Evolutionary conservation across 2,113 vertebrate species (phyloP).

Genomic region (Triplophysa tibetana): DNA sequence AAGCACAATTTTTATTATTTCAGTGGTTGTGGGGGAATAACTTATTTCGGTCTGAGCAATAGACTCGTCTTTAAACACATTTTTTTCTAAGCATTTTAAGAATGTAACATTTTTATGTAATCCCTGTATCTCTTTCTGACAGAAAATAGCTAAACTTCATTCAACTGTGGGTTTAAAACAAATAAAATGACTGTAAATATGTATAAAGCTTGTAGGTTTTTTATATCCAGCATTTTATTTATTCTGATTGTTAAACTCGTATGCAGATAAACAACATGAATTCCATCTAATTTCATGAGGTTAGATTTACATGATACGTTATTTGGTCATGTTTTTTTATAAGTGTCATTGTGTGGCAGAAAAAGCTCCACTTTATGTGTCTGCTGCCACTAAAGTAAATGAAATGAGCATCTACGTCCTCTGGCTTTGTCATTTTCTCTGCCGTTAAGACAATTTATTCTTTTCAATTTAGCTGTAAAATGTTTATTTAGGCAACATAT

Average conservation of each 20-base stretch:
- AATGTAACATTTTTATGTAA: conserved; percentile 45
- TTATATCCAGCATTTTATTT: background rate
- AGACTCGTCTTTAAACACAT: background rate
- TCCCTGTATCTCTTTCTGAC: conserved; percentile 25
- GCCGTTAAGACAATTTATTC: conserved; percentile 19
- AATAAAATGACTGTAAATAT: conserved; percentile 45
- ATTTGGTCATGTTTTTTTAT: background rate
- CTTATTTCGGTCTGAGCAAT: background rate
- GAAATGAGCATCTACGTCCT: background rate
- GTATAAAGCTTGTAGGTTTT: background rate
- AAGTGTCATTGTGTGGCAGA: background rate
- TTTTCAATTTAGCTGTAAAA: background rate
- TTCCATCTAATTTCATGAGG: background rate
- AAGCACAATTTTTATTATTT: conserved; percentile 53
- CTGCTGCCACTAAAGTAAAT: conserved; percentile 11
- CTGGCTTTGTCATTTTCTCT: background rate
- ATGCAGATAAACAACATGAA: background rate
- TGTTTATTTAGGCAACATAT: background rate
- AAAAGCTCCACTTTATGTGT: background rate
- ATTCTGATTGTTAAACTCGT: background rate
- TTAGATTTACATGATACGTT: background rate
- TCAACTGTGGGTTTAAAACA: conserved; percentile 27
- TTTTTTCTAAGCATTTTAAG: conserved; percentile 29
- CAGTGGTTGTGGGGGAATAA: background rate
- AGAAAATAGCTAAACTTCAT: conserved; percentile 16